Base-by-base conservation (phyloP, 2,113 vertebrate genomes). In the Bos indicus region DNA sequence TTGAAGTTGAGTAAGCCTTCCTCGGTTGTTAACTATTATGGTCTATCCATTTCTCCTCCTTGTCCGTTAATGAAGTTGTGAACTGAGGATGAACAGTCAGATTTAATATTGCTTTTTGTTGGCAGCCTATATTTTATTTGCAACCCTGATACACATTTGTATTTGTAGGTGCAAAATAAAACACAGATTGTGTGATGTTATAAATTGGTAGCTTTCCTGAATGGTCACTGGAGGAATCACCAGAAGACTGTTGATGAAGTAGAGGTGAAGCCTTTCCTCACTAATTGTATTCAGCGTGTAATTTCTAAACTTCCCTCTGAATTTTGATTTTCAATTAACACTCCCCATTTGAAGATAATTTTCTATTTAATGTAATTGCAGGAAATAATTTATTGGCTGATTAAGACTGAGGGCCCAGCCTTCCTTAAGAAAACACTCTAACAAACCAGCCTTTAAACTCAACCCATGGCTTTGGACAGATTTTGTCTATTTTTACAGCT, bases 301-400 rank as follows among this genome's bases (percentile, higher is more conserved):
- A 99, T 99, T 99, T 98, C 98, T 99, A 99, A 99, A 99, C 99
- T 99, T 99, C 99, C 98, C 99, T 99, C 98, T 98, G 98, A 99
- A 99, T 99, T 99, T 99, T 99, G 99, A 99, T 99, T 99, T 99
- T 99, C 99, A 99, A 99, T 99, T 99, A 99, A 99, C 99, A 99
- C 99, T 98, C 98, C 98, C 99, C 99, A 99, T 99, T 99, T 99
- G 98, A 99, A 99, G 99, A 99, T 99, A 99, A 99, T 99, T 99
- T 99, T 99, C 99, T 99, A 98, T 99, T 99, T 99, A 99, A 99
- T 99, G 98, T 99, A 99, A 99, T 99, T 99, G 99, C 99, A 99
- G 99, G 99, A 99, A 99, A 99, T 99, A 99, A 99, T 99, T 99
- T 99, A 99, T 99, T 99, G 99, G 99, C 99, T 99, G 99, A 99